Evolutionary conservation across 2,888 invertebrate genomes (phyloP), one percentile per base, ranked within the genome.

Genomic region (Apotomis capreana): DNA sequence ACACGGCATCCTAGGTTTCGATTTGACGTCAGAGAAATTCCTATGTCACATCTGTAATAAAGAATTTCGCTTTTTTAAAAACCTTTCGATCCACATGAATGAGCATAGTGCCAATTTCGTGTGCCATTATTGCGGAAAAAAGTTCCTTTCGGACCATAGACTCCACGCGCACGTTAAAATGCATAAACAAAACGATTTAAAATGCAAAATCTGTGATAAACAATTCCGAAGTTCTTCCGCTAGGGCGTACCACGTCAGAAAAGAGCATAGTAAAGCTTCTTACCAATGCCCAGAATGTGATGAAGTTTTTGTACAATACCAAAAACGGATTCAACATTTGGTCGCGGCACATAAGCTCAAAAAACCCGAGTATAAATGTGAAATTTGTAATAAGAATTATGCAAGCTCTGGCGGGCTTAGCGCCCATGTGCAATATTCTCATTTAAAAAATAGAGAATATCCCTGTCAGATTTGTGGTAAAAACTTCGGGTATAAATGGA

Each of bases 71-170:
- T 81, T 80, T 59, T 81, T 82, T 51, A 82, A 79, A 70, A 80
- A 80, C 51, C 68, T 82, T 0, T 78, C 79, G 0, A 60, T 77
- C 4, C 89, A 89, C 69, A 88, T 88, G 81, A 88, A 87, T 63
- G 84, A 85, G 26, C 87, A 88, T 71, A 84, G 81, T 51, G 79
- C 78, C 0, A 75, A 81, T 46, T 84, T 84, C 58, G 83, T 86
- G 60, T 89, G 88, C 69, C 77, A 83, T 54, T 77, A 83, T 61
- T 89, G 89, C 68, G 83, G 84, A 0, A 88, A 87, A 76, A 83
- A 82, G 15, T 82, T 81, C 52, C 62, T 81, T 6, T 78, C 79
- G 0, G 76, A 78, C 26, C 78, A 79, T 51, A 75, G 79, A 70
- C 65, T 81, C 15, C 76, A 77, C 60, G 77, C 76, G 3, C 81